Conservation (phyloP, 2,797 vertebrate species). For the Orientallactaga sibirica region DNA sequence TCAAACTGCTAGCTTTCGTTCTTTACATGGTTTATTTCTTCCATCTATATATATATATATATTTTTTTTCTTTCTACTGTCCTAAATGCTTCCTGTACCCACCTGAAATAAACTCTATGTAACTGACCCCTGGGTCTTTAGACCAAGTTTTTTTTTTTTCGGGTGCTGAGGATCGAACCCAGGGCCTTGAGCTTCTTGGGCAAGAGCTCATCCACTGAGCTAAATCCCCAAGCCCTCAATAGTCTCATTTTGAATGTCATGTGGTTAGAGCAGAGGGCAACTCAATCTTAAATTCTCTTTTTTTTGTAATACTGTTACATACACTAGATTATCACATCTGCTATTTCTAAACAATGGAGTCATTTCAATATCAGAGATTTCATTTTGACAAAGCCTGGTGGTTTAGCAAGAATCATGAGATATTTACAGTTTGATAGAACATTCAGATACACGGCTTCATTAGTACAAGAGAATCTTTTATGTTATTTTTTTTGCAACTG, state of each 20-base stretch:
- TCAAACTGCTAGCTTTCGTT: not conserved
- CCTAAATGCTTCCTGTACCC: not conserved
- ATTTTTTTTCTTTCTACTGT: conserved; percentile 11
- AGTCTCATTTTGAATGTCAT: too few relatives aligned
- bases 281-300: not conserved
- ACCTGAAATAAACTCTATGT: not conserved
- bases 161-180: not conserved
- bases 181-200: not conserved
- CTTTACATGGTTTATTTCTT: not conserved
- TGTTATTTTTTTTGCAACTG: conserved; percentile 22
- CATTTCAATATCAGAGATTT: conserved; percentile 5
- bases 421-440: conserved; percentile 21
- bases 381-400: conserved; percentile 44
- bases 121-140: not conserved
- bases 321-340: not conserved
- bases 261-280: not conserved
- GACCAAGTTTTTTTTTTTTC: not conserved
- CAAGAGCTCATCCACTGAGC: too few relatives aligned
- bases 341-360: conserved; percentile 39
- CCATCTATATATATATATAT: not conserved
- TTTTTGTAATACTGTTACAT: conserved; percentile 37
- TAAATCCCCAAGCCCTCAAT: too few relatives aligned
- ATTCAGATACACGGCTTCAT: conserved; percentile 13
- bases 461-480: conserved; percentile 12
- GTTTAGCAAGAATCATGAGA: conserved; percentile 22